phyloP scores from a whole-genome alignment of 2,888 invertebrate species.

The Horisme vitalbata region DNA sequence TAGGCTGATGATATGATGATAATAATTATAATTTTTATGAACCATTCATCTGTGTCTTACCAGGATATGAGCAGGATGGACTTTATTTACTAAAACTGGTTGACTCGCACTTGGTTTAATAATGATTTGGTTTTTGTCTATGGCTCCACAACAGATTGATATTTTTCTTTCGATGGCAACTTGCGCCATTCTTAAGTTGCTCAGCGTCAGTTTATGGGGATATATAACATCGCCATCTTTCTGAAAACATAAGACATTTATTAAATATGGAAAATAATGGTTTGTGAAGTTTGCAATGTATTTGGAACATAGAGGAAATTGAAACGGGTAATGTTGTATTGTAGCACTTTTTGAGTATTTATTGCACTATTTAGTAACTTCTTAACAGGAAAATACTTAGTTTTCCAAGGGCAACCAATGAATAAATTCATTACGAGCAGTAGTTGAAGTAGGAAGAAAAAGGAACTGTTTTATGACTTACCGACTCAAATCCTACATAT shows the following conservation, averaged over 20 bases:
- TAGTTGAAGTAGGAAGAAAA: neutral
- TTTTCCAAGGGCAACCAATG: too few relatives aligned
- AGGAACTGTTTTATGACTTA: slow-evolving; percentile 40
- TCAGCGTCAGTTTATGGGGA: slow-evolving; percentile 55
- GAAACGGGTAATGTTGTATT: too few relatives aligned
- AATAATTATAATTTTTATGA: too few relatives aligned
- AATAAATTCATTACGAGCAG: too few relatives aligned
- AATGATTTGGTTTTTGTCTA: slow-evolving; percentile 28
- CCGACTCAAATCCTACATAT: slow-evolving; percentile 65
- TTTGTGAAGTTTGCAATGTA: too few relatives aligned
- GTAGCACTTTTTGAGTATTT: too few relatives aligned
- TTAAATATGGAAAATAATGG: too few relatives aligned
- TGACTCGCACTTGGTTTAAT: slow-evolving; percentile 24
- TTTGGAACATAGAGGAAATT: too few relatives aligned
- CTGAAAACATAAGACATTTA: slow-evolving; percentile 49
- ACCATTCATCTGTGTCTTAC: slow-evolving; percentile 45
- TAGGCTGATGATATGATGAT: too few relatives aligned
- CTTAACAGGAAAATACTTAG: too few relatives aligned
- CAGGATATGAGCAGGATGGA: slow-evolving; percentile 67
- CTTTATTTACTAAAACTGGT: slow-evolving; percentile 40
- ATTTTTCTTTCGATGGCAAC: slow-evolving; percentile 68
- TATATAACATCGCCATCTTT: slow-evolving; percentile 48
- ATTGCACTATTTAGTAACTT: too few relatives aligned
- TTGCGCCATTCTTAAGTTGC: slow-evolving; percentile 59
- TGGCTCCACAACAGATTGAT: slow-evolving; percentile 55